Evolutionary conservation across 2,113 vertebrate genomes (phyloP), one percentile per base, ranked within the genome.

Genomic region (Calonectris borealis): DNA sequence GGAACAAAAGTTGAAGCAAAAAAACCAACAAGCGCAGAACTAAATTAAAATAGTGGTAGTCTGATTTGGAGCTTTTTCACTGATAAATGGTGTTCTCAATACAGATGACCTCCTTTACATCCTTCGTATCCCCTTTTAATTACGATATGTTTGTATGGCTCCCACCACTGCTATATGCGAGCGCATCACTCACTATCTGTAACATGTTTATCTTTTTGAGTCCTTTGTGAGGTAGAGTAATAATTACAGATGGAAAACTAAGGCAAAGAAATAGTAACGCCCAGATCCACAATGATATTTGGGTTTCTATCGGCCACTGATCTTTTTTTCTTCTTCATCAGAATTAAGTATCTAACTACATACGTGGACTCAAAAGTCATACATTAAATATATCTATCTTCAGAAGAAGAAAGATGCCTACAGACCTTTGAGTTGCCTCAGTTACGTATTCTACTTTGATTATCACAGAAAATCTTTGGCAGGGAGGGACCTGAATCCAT

Each of bases 151-250:
- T 82, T 58, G 4, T 31, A 34, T 69, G 31, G 7, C 15, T 9
- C 20, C 11, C 21, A 64, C 19, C 22, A 15, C n/a, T 40, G 9
- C 32, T 64, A 0, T n/a, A 24, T 13, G 42, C 70, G 11, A 87
- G 15, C 14, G 54, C 11, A 46, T 72, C 13, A 42, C 10, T 75
- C 49, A 7, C 13, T 42, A 3, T 52, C 17, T 64, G 26, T 68
- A 77, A 34, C 7, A 5, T 2, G 1, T 40, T 58, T 77, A 26
- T 32, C 17, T 64, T 71, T 49, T 42, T 0, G 0, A 4, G 12
- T 81, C 13, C 24, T 84, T 60, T 55, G 18, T 72, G 34, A 79
- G 22, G 16, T 1, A 64, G 15, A 70, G 2, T 49, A 90, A n/a
- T 51, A 86, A 58, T 54, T 94, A 76, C 29, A 80, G 29, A 24